Evolutionary conservation across 2,888 invertebrate genomes (phyloP), one percentile per base, ranked within the genome.

Genomic region (Leptinotarsa peninsularis): DNA sequence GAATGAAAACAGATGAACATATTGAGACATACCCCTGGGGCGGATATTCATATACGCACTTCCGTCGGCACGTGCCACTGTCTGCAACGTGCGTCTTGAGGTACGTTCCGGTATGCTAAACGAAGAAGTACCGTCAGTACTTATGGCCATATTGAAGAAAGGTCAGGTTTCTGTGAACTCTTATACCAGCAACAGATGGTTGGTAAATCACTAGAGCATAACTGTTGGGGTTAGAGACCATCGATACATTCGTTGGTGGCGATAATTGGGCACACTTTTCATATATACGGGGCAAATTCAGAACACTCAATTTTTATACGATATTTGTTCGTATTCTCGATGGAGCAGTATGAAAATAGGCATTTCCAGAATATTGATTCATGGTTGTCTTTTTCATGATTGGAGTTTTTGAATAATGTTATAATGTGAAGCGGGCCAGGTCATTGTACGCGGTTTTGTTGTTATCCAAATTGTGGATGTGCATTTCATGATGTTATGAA

Each of bases 61-160:
- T 84, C 85, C 84, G 84, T 81, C 81, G 84, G 85, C 85, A 85
- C 85, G 85, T 85, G 85, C 85, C 82, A 82, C 71, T 77, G 81
- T 82, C 63, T 63, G 63, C 5, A 63, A 63, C 63, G 63, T 63
- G 63, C 63, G 33, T 81, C 80, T 79, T 81, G 82, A 81, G 17
- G 56, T 58, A 56, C 56, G 33, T 33, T 56, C 58, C 18, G 58
- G 58, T 70, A 70, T 60, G 49, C 21, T 17, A 23, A 43, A 54
- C 56, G 54, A 58, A 49, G 70, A 70, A 69, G 58, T 58, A 18
- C 17, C 43, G 58, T 70, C 58, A 23, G 18, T 58, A 15, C 70
- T 70, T 70, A 58, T 50, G 69, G 33, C 17, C 58, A 56, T 70
- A 70, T 18, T 15, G 58, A 70, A 58, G 58, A 43, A 58, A 49